Base-by-base conservation (phyloP, 2,797 vertebrate genomes). In the Coregonus suidteri region DNA sequence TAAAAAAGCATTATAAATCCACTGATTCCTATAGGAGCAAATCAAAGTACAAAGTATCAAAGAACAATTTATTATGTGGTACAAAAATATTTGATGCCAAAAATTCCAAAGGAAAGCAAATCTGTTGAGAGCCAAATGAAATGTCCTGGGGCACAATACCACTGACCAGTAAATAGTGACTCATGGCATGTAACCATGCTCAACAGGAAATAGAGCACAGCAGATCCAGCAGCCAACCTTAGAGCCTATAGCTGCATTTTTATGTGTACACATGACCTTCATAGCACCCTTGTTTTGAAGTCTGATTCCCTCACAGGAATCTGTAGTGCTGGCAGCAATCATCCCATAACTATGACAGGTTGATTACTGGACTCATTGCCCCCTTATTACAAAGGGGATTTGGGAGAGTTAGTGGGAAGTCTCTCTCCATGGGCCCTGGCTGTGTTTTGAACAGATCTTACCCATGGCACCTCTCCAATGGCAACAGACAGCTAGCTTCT, bases 401-500 rank as follows among this genome's bases (percentile, higher is more conserved):
- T 59, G 11, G 1, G 54, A 59, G 54, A 59, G 54, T 59, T 18
- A 59, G 6, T 59, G 54, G 54, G 54, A 59, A 59, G 16, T 59
- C 1, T 20, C 54, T 59, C 54, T 18, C 15, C 54, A 59, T 16
- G 16, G 54, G 54, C n/a, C 54, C 16, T n/a, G 54, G 20, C 31
- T 30, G 20, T 66, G 64, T 34, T 47, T 47, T 47, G 41, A 47
- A 47, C 41, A 47, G 41, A 47, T 13, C 9, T 11, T 47, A 13
- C 9, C 9, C 41, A 47, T 47, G 41, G 41, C 41, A 47, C 41
- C 41, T 47, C 41, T 75, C 65, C 74, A 75, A 54, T 15, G 74
- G 4, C 20, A 75, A 30, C 74, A 75, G 74, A 31, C 66, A 68
- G 30, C 54, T 11, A 16, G 11, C 73, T 47, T 65, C 37, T 75